Evolutionary conservation across 2,797 vertebrate species (phyloP).

Genomic region (Melopsittacus undulatus): DNA sequence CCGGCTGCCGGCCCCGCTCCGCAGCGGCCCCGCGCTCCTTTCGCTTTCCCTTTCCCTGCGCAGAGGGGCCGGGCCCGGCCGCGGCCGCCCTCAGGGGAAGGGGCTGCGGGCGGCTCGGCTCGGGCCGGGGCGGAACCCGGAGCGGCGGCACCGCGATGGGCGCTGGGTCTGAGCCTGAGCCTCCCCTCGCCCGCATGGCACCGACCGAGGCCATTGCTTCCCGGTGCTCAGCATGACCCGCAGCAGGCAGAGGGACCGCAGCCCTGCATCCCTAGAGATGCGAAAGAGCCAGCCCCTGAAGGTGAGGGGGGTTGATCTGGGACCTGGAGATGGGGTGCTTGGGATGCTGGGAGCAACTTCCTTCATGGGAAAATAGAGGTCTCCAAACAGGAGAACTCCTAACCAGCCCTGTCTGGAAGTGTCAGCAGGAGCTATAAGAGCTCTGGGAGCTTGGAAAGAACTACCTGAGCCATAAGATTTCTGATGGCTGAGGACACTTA

Average conservation of each 20-base stretch:
- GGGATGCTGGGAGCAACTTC: rapidly evolving
- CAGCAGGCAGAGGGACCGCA: background rate
- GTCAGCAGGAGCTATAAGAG: background rate
- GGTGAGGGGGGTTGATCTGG: background rate
- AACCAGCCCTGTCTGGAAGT: background rate
- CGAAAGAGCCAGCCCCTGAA: rapidly evolving
- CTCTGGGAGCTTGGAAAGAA: background rate
- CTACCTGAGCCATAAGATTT: rapidly evolving
- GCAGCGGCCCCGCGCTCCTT: background rate
- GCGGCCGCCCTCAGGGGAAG: background rate
- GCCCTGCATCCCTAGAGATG: background rate
- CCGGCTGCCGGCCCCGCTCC: background rate
- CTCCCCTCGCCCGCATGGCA: rapidly evolving
- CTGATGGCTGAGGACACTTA: background rate
- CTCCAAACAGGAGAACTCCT: rapidly evolving
- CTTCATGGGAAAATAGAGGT: background rate
- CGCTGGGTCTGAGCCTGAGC: background rate
- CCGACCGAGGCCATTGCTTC: rapidly evolving
- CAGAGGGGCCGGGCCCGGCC: background rate
- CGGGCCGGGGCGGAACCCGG: no score
- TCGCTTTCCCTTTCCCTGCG: constrained; percentile 30
- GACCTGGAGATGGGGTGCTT: rapidly evolving
- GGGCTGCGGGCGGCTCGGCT: background rate
- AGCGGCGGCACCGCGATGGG: no score
- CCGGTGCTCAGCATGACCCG: rapidly evolving